These are phyloP conservation scores for Dendroctonus ponderosae DNA, from an alignment of 1,140 invertebrate genomes.

Conservation along the genomic window DNA sequence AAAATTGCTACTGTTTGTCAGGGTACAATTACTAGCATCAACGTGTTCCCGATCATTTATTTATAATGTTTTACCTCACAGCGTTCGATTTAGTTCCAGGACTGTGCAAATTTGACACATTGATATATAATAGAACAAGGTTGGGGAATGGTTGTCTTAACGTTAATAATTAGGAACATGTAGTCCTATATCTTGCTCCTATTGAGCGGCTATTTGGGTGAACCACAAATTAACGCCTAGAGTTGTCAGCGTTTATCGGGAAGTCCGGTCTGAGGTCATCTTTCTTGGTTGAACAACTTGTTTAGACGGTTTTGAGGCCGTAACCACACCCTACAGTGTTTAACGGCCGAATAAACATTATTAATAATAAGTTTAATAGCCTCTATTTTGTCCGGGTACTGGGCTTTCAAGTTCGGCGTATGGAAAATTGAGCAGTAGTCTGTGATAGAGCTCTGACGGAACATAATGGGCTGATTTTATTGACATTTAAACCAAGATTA, in stretches of 20 bases:
- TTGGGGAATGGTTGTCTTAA: too few relatives aligned
- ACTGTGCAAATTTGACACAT: too few relatives aligned
- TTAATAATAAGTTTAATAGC: conserved; percentile 7
- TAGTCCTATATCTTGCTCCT: too few relatives aligned
- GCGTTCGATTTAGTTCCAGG: too few relatives aligned
- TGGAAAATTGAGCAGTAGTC: neutral
- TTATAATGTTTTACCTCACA: too few relatives aligned
- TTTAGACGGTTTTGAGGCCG: neutral
- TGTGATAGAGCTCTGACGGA: too few relatives aligned
- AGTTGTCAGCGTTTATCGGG: conserved; percentile 9
- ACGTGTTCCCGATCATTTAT: too few relatives aligned
- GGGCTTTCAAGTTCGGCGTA: neutral
- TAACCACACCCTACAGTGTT: conserved; percentile 7
- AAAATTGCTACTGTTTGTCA: too few relatives aligned
- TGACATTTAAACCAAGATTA: neutral
- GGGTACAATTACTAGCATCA: too few relatives aligned
- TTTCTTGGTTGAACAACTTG: conserved; percentile 13
- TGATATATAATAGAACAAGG: too few relatives aligned
- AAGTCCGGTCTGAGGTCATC: conserved; percentile 9
- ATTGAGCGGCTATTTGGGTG: neutral
- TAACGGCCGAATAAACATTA: neutral
- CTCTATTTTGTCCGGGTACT: neutral
- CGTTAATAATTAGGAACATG: too few relatives aligned
- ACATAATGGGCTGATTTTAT: too few relatives aligned
- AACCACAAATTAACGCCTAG: conserved; percentile 8